These are phyloP conservation scores for Pasiphila rectangulata DNA, from an alignment of 2,888 invertebrate species.

Conservation along the genomic window DNA sequence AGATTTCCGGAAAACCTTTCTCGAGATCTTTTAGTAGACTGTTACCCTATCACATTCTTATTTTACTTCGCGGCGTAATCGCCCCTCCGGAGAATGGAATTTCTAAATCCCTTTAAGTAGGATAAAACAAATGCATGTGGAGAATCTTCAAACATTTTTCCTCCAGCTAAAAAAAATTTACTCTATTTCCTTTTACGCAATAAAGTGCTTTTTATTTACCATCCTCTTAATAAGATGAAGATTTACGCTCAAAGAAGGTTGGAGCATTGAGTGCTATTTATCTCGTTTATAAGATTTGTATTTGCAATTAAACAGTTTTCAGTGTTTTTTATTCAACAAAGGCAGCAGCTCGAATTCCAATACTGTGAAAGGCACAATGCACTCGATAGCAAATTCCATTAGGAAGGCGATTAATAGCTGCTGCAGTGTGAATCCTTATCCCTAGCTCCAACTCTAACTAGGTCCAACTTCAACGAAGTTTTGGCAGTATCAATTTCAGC, in stretches of 20 bases:
- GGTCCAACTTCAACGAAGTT: slow-evolving; percentile 17
- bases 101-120: slow-evolving; percentile 10
- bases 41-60: slow-evolving; percentile 19
- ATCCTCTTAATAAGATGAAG: not conserved
- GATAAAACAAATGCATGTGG: slow-evolving; percentile 19
- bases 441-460: slow-evolving; percentile 12
- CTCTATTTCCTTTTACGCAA: slow-evolving; percentile 1
- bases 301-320: too few species aligned
- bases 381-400: slow-evolving; percentile 20
- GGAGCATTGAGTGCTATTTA: too few species aligned
- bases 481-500: slow-evolving; percentile 33
- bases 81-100: slow-evolving; percentile 10
- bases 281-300: too few species aligned
- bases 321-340: not conserved
- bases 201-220: slow-evolving; percentile 3
- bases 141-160: slow-evolving; percentile 3
- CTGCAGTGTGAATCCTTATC: slow-evolving; percentile 24
- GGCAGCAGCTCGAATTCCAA: slow-evolving; percentile 2
- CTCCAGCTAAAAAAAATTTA: not conserved
- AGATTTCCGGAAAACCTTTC: slow-evolving; percentile 14
- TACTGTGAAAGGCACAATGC: slow-evolving; percentile 8
- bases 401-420: slow-evolving; percentile 24
- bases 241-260: not conserved
- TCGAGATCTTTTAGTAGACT: slow-evolving; percentile 16
- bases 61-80: slow-evolving; percentile 11